Evolutionary conservation across 1,140 invertebrate species (phyloP).

Genomic region (Platyura marginata): DNA sequence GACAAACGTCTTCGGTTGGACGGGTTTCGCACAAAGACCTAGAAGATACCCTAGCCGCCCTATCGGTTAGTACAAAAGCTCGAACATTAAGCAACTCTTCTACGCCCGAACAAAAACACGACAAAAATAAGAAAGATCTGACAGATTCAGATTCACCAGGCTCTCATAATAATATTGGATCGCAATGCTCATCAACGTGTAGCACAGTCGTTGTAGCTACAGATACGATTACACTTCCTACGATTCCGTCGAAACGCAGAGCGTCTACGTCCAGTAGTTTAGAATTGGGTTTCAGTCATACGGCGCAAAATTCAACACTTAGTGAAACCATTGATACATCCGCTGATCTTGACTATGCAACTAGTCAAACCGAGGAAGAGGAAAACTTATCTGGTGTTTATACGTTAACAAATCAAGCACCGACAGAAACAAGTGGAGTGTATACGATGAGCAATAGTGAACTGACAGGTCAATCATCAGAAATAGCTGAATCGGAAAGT

Average conservation of each 20-base stretch:
- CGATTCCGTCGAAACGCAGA: conserved; percentile 28
- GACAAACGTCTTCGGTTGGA: conserved; percentile 29
- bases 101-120: conserved; percentile 19
- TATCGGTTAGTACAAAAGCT: conserved; percentile 11
- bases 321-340: conserved; percentile 36
- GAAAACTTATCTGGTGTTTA: conserved; percentile 31
- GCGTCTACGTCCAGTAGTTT: conserved; percentile 53
- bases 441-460: conserved; percentile 57
- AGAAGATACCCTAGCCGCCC: conserved; percentile 19
- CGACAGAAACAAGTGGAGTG: conserved; percentile 57
- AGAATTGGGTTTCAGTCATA: conserved; percentile 63
- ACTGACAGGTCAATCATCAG: conserved; percentile 25
- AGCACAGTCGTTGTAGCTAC: conserved; percentile 57
- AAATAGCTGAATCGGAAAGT: conserved; percentile 23
- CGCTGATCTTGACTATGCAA: conserved; percentile 30
- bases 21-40: conserved; percentile 24
- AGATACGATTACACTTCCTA: conserved; percentile 18
- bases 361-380: conserved; percentile 14
- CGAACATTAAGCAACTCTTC: conserved; percentile 10
- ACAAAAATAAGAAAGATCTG: conserved; percentile 13
- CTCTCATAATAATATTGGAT: conserved; percentile 31
- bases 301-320: conserved; percentile 58
- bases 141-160: conserved; percentile 18
- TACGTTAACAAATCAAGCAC: conserved; percentile 29
- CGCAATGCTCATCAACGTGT: conserved; percentile 64